Evolutionary conservation across 2,797 vertebrate genomes (phyloP), one percentile per base, ranked within the genome.

Genomic region (Rhabdophis nuchalis): DNA sequence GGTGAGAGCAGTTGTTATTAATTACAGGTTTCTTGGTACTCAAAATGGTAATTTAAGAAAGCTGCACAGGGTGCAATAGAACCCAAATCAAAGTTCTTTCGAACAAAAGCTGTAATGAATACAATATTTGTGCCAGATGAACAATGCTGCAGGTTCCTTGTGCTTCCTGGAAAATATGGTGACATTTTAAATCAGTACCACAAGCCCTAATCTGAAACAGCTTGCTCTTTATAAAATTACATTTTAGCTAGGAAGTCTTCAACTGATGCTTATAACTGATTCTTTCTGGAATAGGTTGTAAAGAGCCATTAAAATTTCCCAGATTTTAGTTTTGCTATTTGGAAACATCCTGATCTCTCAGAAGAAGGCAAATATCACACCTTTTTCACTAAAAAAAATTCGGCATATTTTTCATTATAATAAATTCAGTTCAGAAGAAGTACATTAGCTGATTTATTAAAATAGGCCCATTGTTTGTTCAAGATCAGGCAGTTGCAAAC

Each of bases 31-130:
- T 5, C 86, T 90, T 95, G 53, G 20, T 72, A 72, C 14, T 36
- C 46, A 92, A 95, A 92, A 93, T 8, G 29, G 64, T n/a, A 3
- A 85, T 87, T 56, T 88, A 50, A 91, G 87, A 18, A 94, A 94
- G 90, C 16, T 50, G 92, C 56, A n/a, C 88, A 56, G 85, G 92
- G 94, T 90, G 61, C 36, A 82, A 14, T 89, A 89, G 95, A 95
- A 96, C 27, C 52, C 92, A 96, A 94, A 94, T 93, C 93, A 93
- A 93, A 95, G 56, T 91, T 95, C 72, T 92, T 95, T 93, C 94
- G 93, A 87, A 93, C 61, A 92, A 93, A 85, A 93, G 93, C 87
- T 91, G 89, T 72, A 94, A 91, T 2, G 60, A 56, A 77, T 91
- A 95, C 92, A 53, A 85, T 95, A 68, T 86, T 88, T 93, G 91